Conservation (phyloP, 2,797 vertebrate genomes). For the Tolypeutes matacus region DNA sequence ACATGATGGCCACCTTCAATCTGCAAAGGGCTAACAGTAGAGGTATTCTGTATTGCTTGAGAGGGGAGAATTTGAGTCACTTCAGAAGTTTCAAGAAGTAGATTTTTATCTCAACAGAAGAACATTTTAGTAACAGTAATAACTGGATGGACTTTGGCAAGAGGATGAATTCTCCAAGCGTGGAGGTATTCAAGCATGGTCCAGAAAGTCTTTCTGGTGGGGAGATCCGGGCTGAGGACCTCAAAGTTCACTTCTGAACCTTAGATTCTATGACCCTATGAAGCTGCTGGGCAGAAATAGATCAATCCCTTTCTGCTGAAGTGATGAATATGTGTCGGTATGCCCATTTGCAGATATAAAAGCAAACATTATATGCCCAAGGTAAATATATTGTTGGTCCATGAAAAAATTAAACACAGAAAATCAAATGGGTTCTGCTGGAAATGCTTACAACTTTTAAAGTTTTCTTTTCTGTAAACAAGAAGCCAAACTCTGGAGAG, state of each 20-base stretch:
- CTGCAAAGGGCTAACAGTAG: neutral
- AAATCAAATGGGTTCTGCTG: conserved; percentile 52
- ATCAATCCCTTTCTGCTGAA: conserved; percentile 14
- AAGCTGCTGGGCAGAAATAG: neutral
- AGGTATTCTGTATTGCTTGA: neutral
- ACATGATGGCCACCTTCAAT: neutral
- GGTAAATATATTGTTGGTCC: neutral
- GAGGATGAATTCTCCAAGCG: neutral
- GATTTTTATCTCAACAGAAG: neutral
- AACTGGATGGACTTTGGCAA: neutral
- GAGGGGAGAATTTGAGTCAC: neutral
- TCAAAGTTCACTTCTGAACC: conserved; percentile 9
- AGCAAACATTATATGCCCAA: conserved; percentile 22
- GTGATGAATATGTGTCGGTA: neutral
- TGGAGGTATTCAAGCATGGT: neutral
- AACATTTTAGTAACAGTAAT: neutral
- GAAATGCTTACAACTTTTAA: neutral
- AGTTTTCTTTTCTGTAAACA: conserved; percentile 51
- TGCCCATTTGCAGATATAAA: conserved; percentile 9
- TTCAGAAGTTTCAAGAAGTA: neutral
- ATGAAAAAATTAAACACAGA: conserved; percentile 53
- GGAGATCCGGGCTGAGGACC: neutral
- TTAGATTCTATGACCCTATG: neutral
- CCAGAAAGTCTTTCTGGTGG: neutral
- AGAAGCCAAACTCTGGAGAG: conserved; percentile 45